These are phyloP conservation scores for Eucidaris tribuloides DNA, from an alignment of 35 echinoderm and acorn worm genomes.

Conservation along the genomic window DNA sequence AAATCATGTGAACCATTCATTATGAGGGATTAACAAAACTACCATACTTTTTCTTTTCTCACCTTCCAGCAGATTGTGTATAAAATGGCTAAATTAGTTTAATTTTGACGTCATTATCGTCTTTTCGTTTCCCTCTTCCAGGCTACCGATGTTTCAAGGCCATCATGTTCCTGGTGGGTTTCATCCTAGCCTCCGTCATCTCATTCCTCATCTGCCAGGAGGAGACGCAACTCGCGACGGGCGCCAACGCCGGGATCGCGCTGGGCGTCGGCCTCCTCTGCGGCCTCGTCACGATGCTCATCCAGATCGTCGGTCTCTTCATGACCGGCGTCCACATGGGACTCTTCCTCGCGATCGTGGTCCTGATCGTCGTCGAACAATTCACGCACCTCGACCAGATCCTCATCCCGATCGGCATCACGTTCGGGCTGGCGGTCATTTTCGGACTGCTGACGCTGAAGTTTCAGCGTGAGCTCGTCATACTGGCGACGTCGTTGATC, in stretches of 20 bases:
- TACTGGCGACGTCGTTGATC: constrained; percentile 68
- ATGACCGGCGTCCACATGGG: constrained; percentile 93
- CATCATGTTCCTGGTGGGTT: constrained; percentile 95
- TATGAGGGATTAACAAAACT: no score
- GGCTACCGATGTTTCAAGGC: constrained; percentile 98
- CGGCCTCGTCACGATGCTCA: constrained; percentile 93
- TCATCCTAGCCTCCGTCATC: constrained; percentile 81
- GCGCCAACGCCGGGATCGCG: constrained; percentile 82
- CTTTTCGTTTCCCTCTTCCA: no score
- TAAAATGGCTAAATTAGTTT: no score
- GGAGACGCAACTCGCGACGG: constrained; percentile 59
- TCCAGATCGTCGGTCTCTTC: constrained; percentile 89
- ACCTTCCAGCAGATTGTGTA: no score
- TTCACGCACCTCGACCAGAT: constrained; percentile 51
- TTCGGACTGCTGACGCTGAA: constrained; percentile 59
- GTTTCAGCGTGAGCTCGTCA: constrained; percentile 64
- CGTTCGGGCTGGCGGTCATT: constrained; percentile 36
- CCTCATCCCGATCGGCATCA: constrained; percentile 47
- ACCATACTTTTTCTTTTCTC: no score
- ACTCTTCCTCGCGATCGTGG: constrained; percentile 48
- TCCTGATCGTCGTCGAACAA: constrained; percentile 76
- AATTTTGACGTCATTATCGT: no score
- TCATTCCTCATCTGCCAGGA: constrained; percentile 90
- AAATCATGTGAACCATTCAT: no score
- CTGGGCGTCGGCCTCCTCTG: constrained; percentile 78